phyloP scores from a whole-genome alignment of 2,797 vertebrate species.

The Muscicapa comitata region DNA sequence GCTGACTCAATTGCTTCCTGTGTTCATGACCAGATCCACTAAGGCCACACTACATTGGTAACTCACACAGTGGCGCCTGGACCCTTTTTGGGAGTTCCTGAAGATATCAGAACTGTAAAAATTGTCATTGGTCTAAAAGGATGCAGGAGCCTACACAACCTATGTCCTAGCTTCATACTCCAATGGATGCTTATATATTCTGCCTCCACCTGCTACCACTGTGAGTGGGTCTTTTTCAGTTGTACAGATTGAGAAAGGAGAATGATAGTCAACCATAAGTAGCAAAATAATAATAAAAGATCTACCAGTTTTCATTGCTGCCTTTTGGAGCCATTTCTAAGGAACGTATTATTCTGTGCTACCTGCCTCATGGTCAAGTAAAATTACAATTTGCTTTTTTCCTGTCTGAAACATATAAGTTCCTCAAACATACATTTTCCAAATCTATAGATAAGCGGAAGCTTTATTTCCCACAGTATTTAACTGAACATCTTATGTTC shows the following conservation, averaged over 20 bases:
- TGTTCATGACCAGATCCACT: background rate
- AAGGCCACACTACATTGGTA: background rate
- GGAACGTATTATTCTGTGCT: background rate
- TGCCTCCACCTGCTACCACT: background rate
- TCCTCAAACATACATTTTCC: background rate
- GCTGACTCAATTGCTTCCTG: background rate
- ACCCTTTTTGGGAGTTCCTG: background rate
- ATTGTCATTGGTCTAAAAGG: background rate
- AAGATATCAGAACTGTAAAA: background rate
- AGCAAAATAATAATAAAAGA: background rate
- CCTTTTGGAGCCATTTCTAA: background rate
- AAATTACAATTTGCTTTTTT: background rate
- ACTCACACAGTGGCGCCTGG: background rate
- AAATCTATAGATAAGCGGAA: background rate
- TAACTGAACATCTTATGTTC: background rate
- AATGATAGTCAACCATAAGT: background rate
- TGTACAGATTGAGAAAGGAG: background rate
- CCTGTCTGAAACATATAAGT: background rate
- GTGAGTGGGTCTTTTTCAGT: background rate
- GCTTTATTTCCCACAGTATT: background rate
- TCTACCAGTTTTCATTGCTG: background rate
- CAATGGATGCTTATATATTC: background rate
- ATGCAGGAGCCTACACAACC: background rate
- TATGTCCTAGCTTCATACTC: background rate
- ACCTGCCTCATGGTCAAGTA: background rate